Evolutionary conservation across 2,797 vertebrate genomes (phyloP), one percentile per base, ranked within the genome.

Genomic region (Bufotes viridis): DNA sequence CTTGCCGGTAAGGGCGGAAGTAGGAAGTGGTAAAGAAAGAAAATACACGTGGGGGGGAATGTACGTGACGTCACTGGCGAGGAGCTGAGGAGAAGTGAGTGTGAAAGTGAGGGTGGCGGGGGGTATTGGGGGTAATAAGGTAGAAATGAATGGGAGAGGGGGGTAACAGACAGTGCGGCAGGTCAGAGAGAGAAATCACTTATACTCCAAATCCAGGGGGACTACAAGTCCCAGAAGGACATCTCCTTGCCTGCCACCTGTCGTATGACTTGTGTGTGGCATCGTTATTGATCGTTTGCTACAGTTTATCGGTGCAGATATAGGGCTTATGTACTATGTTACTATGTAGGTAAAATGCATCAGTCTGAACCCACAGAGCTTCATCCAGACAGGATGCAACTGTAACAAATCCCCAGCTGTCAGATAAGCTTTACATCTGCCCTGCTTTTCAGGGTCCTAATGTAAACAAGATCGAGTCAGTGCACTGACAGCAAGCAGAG

Each of bases 11-110:
- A 86, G 84, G 84, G 88, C 84, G 84, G 88, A 89, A 86, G 85
- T 34, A 65, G 84, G 88, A 89, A 83, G 61, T 74, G 61, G 81
- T 86, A 78, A 26, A 60, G 51, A 76, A 49, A 63, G 72, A 69
- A 53, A 76, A 82, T 65, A 87, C 88, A 89, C 88, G 88, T 89
- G 88, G 61, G 84, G 84, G 69, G 88, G 65, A 15, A 79, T 84
- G 26, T 55, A n/a, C 9, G n/a, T 89, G 88, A 89, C 88, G 88
- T 89, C 70, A 87, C 22, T 65, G 61, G 53, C 78, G 76, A 42
- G 74, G 74, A 86, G 15, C 78, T 65, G 22, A 85, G 29, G 84
- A 85, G 60, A 61, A 81, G 69, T 82, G 70, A 86, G 87, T 79
- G 76, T 22, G 61, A n/a, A 78, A 42, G 29, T 65, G 58, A 5